Base-by-base conservation (phyloP, 2,888 invertebrate species). In the Drosophila diplacantha region DNA sequence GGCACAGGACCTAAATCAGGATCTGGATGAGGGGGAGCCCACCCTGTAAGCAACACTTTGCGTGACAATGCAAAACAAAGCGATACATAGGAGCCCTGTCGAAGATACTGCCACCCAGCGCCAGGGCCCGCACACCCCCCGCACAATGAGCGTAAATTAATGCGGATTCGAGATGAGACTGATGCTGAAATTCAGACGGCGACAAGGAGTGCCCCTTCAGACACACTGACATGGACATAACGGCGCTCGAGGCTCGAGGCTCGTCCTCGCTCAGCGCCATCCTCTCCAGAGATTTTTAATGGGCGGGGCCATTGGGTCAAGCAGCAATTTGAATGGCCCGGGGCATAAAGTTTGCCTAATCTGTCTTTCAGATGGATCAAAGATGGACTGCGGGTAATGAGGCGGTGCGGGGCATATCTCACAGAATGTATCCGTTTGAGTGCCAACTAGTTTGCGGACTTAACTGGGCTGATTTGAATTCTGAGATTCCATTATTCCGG, bases 81-180 rank as follows among this genome's bases (percentile, higher is more conserved):
- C 49, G 62, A 62, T 11, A 44, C 34, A 29, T 29, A 68, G 35
- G 34, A 54, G 37, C 32, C 38, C 20, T 29, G 54, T 52, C 52
- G 53, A 55, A 55, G 54, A 59, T 44, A 58, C 44, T 37, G 67
- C 61, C 75, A 37, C 49, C 55, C 43, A 26, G 26, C 3, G 43
- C 43, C 43, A 4, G 16, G 2, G 26, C 11, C 6, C 41, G 31
- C 31, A 34, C 37, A 31, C 35, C 46, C 35, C 55, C 47, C 51
- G 67, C 63, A 82, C 83, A 80, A 83, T 81, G 69, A 71, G 76
- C 76, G 82, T 72, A 72, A 80, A 81, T 80, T 81, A 80, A 80
- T 78, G 81, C 71, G 59, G 68, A 75, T 67, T 72, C 64, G 32
- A 83, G 79, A 73, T 81, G 74, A 66, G 78, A 69, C 50, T 34